phyloP scores from a whole-genome alignment of 2,113 vertebrate genomes.

The Pholis gunnellus region DNA sequence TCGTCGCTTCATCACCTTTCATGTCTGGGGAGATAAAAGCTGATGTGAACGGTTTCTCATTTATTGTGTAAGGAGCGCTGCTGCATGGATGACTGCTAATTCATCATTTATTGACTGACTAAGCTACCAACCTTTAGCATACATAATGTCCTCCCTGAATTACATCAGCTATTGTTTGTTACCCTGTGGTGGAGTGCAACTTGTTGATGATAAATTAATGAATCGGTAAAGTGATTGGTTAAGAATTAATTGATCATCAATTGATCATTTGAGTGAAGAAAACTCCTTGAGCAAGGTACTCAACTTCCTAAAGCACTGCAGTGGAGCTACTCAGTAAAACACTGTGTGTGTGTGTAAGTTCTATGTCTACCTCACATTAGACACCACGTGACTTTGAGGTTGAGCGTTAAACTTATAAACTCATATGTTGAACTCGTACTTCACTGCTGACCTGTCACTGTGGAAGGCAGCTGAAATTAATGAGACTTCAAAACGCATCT shows the following conservation, averaged over 20 bases:
- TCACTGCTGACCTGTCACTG: background rate
- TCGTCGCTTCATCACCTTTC: background rate
- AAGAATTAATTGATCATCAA: background rate
- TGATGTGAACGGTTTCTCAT: background rate
- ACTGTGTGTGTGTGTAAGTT: background rate
- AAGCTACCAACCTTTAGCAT: slow-evolving; percentile 5
- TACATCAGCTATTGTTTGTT: slow-evolving; percentile 1
- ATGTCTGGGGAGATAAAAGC: background rate
- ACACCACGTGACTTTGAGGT: background rate
- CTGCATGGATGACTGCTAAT: background rate
- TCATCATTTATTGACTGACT: slow-evolving; percentile 12
- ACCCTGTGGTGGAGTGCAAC: background rate
- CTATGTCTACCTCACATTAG: background rate
- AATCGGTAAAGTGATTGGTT: background rate
- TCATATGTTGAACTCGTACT: background rate
- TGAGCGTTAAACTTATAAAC: background rate
- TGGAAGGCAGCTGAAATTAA: slow-evolving; percentile 10
- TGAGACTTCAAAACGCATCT: slow-evolving; percentile 7
- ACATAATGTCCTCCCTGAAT: background rate
- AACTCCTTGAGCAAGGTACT: slow-evolving; percentile 1
- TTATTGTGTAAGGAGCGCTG: background rate
- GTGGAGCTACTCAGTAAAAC: background rate
- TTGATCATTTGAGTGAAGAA: slow-evolving; percentile 6
- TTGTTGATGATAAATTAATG: background rate
- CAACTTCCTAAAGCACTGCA: background rate